Evolutionary conservation across 2,888 invertebrate genomes (phyloP).

Genomic region (Clunio marinus): DNA sequence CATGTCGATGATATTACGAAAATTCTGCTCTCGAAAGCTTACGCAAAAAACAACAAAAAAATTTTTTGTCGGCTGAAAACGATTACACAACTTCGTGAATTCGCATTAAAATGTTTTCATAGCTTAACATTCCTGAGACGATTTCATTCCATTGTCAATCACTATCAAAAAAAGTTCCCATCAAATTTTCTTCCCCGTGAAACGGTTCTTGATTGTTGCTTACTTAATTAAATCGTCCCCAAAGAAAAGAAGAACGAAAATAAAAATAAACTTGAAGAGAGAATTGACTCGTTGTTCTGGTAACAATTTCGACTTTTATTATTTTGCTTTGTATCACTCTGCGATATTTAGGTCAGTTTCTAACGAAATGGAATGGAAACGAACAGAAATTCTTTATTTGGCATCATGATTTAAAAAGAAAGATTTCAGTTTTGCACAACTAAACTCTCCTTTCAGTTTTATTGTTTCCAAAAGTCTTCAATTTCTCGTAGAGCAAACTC

Average conservation of each 20-base stretch:
- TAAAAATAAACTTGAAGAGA: background rate
- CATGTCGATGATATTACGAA: too few relatives aligned
- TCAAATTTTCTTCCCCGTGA: background rate
- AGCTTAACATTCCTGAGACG: background rate
- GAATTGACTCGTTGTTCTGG: slow-evolving; percentile 20
- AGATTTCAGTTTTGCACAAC: too few relatives aligned
- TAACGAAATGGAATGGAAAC: background rate
- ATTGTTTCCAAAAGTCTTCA: background rate
- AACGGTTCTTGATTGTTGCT: background rate
- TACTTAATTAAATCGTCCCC: background rate
- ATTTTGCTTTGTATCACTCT: slow-evolving; percentile 11
- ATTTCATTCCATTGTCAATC: background rate
- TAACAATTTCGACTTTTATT: background rate
- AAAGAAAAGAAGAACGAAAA: background rate
- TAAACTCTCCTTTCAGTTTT: background rate
- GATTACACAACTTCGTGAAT: too few relatives aligned
- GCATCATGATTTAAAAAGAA: too few relatives aligned
- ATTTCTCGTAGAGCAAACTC: background rate
- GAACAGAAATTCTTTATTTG: slow-evolving; percentile 1
- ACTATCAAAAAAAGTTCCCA: background rate
- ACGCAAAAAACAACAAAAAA: too few relatives aligned
- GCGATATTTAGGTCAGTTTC: slow-evolving; percentile 34
- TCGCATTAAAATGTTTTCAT: too few relatives aligned
- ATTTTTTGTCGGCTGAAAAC: too few relatives aligned
- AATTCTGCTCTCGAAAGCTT: too few relatives aligned